phyloP scores from a whole-genome alignment of 2,797 vertebrate genomes.

The Cottoperca gobio region DNA sequence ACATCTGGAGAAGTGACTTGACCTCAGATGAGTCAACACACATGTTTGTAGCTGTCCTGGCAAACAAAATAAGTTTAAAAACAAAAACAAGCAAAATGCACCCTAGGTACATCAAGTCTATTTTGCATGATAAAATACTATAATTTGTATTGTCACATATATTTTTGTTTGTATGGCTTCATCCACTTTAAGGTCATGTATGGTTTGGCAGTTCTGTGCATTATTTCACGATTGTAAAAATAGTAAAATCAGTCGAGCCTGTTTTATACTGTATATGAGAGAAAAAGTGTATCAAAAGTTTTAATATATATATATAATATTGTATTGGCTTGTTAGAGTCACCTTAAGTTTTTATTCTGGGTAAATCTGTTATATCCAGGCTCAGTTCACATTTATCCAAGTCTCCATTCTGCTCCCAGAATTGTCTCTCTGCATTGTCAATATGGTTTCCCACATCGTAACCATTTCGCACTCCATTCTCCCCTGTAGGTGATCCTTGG shows the following conservation, averaged over 20 bases:
- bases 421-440: constrained; percentile 35
- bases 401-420: constrained; percentile 64
- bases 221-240: constrained; percentile 43
- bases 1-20: constrained; percentile 34
- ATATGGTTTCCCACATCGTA: constrained; percentile 35
- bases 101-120: constrained; percentile 36
- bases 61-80: constrained; percentile 7
- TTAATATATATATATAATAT: constrained; percentile 59
- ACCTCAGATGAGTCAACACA: constrained; percentile 33
- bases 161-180: constrained; percentile 67
- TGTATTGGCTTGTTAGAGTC: constrained; percentile 43
- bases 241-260: constrained; percentile 29
- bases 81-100: constrained; percentile 13
- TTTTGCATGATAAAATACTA: constrained; percentile 49
- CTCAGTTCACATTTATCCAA: constrained; percentile 73
- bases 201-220: constrained; percentile 61
- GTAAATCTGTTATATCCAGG: constrained; percentile 69
- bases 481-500: constrained; percentile 36
- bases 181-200: constrained; percentile 52
- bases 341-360: constrained; percentile 70
- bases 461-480: constrained; percentile 33
- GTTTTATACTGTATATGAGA: constrained; percentile 32
- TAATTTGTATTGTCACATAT: constrained; percentile 45
- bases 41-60: constrained; percentile 31
- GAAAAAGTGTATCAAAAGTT: constrained; percentile 32